These are phyloP conservation scores for Catharus bicknelli DNA, from an alignment of 2,113 vertebrate species.

Conservation along the genomic window DNA sequence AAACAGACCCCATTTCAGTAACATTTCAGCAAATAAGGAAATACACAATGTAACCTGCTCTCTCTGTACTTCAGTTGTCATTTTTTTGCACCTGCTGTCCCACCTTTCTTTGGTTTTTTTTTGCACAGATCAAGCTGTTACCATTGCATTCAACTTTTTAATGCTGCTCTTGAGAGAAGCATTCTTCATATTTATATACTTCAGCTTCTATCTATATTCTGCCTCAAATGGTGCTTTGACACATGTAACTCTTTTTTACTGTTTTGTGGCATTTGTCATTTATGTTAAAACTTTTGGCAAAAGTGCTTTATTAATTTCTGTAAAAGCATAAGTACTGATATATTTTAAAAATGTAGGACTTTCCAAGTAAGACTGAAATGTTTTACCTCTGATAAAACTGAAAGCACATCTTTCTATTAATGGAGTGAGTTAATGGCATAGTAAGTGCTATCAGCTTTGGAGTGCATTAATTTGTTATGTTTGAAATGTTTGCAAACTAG, in stretches of 20 bases:
- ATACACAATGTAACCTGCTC: not conserved
- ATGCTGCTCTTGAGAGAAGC: not conserved
- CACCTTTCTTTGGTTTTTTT: not conserved
- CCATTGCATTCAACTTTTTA: not conserved
- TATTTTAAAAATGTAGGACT: not conserved
- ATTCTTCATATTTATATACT: not conserved
- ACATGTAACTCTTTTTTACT: not conserved
- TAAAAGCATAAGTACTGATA: not conserved
- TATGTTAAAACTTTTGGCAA: not conserved
- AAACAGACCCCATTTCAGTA: not conserved
- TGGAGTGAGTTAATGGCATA: not conserved
- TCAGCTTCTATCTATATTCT: not conserved
- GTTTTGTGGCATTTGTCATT: not conserved
- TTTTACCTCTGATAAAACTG: not conserved
- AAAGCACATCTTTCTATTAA: not conserved
- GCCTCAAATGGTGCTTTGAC: not conserved
- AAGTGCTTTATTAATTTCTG: not conserved
- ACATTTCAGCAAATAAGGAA: not conserved
- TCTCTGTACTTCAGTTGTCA: not conserved
- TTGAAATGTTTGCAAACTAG: slow-evolving; percentile 29
- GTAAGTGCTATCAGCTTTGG: slow-evolving; percentile 3
- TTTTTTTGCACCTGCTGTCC: not conserved
- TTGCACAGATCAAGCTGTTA: not conserved
- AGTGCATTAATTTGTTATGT: slow-evolving; percentile 10
- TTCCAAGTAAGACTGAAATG: not conserved